Evolutionary conservation across 2,113 vertebrate genomes (phyloP).

Genomic region (Pomatostomus ruficeps): DNA sequence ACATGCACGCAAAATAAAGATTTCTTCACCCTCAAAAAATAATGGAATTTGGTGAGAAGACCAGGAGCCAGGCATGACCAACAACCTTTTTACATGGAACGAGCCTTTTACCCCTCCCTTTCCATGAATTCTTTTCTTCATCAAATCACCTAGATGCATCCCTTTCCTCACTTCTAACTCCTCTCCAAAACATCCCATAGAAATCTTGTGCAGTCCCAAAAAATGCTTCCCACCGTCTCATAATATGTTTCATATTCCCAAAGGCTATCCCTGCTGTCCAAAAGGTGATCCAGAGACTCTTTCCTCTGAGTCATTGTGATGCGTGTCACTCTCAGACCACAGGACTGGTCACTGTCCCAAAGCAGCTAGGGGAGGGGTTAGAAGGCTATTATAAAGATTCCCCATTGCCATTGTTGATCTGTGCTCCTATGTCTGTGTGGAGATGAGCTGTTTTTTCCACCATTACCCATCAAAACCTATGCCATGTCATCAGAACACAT

Average conservation of each 20-base stretch:
- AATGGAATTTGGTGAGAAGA: background rate
- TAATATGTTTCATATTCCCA: background rate
- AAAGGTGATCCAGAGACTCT: background rate
- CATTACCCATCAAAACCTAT: background rate
- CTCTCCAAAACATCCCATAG: background rate
- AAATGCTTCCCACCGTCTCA: background rate
- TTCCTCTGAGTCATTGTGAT: background rate
- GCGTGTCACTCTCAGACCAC: background rate
- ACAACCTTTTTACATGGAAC: background rate
- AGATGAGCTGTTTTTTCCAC: background rate
- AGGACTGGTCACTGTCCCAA: background rate
- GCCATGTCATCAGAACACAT: conserved; percentile 1
- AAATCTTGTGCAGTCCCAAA: background rate
- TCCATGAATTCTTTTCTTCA: background rate
- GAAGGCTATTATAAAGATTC: background rate
- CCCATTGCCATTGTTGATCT: background rate
- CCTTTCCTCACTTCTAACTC: background rate
- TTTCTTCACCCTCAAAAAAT: background rate
- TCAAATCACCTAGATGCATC: background rate
- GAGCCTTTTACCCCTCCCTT: background rate
- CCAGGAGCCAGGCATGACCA: background rate
- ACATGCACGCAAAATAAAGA: background rate
- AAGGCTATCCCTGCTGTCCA: background rate
- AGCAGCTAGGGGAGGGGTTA: background rate
- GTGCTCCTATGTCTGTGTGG: background rate